Conservation (phyloP, 2,113 vertebrate species). For the Aviceda subcristata region DNA sequence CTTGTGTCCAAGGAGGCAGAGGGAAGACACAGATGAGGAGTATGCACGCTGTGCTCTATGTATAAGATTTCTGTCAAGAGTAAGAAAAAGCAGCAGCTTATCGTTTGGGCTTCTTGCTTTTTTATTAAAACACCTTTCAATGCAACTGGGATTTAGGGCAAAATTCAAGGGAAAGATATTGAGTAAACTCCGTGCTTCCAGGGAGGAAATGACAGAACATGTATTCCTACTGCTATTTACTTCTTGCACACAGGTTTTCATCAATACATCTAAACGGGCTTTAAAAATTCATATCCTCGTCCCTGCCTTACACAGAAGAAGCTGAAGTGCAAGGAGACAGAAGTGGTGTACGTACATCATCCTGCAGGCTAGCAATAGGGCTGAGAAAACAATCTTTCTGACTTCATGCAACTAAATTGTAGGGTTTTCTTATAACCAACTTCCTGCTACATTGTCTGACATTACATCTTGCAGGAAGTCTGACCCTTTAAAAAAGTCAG, state of each 20-base stretch:
- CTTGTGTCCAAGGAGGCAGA: not conserved
- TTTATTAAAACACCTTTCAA: not conserved
- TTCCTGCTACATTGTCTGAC: not conserved
- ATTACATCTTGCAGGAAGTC: not conserved
- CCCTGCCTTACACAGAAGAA: not conserved
- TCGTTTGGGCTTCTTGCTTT: not conserved
- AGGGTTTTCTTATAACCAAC: not conserved
- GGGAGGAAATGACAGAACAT: not conserved
- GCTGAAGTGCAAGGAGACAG: not conserved
- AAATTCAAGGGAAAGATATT: not conserved
- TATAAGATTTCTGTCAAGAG: not conserved
- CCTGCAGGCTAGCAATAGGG: not conserved
- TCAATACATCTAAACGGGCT: not conserved
- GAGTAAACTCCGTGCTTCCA: not conserved
- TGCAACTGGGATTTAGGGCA: not conserved
- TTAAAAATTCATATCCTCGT: not conserved
- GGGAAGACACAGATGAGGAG: not conserved
- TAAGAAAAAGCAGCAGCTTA: not conserved
- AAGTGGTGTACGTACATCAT: not conserved
- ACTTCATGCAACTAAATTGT: not conserved
- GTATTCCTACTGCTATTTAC: not conserved
- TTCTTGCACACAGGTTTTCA: accelerated
- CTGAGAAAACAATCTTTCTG: not conserved
- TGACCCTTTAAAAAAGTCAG: not conserved
- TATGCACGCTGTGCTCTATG: not conserved